Evolutionary conservation across 2,797 vertebrate genomes (phyloP).

Genomic region (Halcyon chelicuti): DNA sequence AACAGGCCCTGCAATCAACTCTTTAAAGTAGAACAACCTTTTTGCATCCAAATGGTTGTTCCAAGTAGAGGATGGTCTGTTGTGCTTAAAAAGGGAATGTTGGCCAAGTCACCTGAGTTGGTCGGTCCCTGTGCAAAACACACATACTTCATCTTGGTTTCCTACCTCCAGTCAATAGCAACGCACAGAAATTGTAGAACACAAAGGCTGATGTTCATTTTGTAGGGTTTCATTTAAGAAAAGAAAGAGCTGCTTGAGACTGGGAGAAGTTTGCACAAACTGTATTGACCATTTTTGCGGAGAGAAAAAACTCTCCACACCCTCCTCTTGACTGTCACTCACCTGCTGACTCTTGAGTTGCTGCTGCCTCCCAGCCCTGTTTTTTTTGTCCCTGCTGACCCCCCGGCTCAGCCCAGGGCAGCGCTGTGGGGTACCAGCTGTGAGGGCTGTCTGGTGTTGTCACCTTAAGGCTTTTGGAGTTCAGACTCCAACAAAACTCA

Average conservation of each 20-base stretch:
- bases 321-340: background rate
- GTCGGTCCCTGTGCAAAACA: background rate
- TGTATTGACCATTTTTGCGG: background rate
- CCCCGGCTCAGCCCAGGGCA: background rate
- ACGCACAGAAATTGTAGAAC: background rate
- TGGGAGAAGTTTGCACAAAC: background rate
- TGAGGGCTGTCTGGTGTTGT: background rate
- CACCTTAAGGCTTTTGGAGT: background rate
- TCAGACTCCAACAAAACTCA: background rate
- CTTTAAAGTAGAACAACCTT: accelerated
- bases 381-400: accelerated
- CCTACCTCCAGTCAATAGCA: background rate
- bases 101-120: background rate
- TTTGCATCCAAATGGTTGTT: background rate
- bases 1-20: background rate
- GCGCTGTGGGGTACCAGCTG: accelerated
- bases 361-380: background rate
- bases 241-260: background rate
- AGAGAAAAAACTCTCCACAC: accelerated
- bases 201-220: background rate
- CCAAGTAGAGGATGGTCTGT: background rate
- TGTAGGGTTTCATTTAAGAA: background rate
- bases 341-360: accelerated
- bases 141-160: background rate
- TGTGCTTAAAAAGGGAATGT: background rate